Conservation (phyloP, 92 coral and sea anemone genomes). For the Epizoanthus rinbou region DNA sequence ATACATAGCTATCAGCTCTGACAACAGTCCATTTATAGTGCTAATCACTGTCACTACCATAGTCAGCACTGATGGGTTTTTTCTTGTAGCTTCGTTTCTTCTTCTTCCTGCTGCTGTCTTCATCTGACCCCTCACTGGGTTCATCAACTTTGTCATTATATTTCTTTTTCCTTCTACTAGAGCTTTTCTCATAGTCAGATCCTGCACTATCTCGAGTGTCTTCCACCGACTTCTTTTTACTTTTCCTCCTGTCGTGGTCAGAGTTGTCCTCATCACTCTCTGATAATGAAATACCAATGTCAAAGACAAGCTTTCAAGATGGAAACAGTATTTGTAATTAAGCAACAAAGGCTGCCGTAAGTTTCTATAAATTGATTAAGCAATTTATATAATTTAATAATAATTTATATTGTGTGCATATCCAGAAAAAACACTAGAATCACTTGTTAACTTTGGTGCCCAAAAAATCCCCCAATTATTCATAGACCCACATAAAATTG, state of each 20-base stretch:
- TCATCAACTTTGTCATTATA: slow-evolving; percentile 45
- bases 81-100: slow-evolving; percentile 93
- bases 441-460: too few relatives aligned
- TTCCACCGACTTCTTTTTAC: slow-evolving; percentile 60
- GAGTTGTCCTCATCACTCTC: slow-evolving; percentile 68
- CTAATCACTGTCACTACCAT: slow-evolving; percentile 86
- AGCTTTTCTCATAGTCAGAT: slow-evolving; percentile 72
- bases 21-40: neutral
- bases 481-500: too few relatives aligned
- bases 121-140: slow-evolving; percentile 66
- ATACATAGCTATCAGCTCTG: neutral
- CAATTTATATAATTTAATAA: too few relatives aligned
- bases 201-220: slow-evolving; percentile 63
- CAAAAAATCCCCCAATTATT: too few relatives aligned
- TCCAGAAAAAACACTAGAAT: too few relatives aligned
- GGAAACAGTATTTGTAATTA: too few relatives aligned
- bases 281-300: neutral
- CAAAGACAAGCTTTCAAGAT: neutral
- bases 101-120: slow-evolving; percentile 71
- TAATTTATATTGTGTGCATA: too few relatives aligned
- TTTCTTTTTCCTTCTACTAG: slow-evolving; percentile 56
- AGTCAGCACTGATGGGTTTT: slow-evolving; percentile 96
- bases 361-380: too few relatives aligned
- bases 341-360: too few relatives aligned
- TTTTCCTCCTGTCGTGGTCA: slow-evolving; percentile 48